These are phyloP conservation scores for Paraplagusia blochii DNA, from an alignment of 2,113 vertebrate species.

Conservation along the genomic window DNA sequence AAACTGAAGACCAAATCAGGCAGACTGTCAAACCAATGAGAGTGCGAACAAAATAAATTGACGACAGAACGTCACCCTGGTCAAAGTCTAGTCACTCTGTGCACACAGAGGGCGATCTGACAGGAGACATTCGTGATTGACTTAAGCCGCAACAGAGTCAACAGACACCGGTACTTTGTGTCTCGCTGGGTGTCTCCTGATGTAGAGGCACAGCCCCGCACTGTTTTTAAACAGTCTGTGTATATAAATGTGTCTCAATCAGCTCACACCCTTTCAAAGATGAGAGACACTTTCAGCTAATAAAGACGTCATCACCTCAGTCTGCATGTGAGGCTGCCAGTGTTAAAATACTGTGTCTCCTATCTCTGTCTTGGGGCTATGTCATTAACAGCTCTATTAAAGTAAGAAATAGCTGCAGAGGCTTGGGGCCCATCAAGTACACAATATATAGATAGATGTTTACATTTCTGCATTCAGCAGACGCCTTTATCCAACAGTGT, in stretches of 20 bases:
- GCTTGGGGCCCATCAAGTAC: not conserved
- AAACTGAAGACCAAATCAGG: not conserved
- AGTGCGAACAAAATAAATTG: constrained; percentile 6
- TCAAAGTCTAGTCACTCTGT: not conserved
- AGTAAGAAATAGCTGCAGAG: not conserved
- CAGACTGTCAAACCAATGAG: not conserved
- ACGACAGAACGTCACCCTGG: constrained; percentile 4
- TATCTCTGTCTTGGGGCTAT: not conserved
- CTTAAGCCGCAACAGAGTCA: constrained; percentile 7
- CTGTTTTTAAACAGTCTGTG: constrained; percentile 24
- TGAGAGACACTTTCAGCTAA: constrained; percentile 25
- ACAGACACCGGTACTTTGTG: constrained; percentile 34
- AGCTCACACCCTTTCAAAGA: constrained; percentile 23
- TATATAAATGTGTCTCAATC: constrained; percentile 13
- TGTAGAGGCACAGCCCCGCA: constrained; percentile 30
- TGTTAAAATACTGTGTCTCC: not conserved
- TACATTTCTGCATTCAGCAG: no score
- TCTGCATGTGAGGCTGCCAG: constrained; percentile 1
- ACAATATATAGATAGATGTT: no score
- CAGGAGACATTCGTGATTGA: constrained; percentile 20
- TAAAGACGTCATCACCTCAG: constrained; percentile 26
- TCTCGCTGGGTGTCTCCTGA: constrained; percentile 37
- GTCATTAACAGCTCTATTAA: not conserved
- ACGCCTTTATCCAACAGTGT: no score
- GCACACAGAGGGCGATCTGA: constrained; percentile 18